Evolutionary conservation across 2,797 vertebrate species (phyloP).

Genomic region (Ciconia nigra): DNA sequence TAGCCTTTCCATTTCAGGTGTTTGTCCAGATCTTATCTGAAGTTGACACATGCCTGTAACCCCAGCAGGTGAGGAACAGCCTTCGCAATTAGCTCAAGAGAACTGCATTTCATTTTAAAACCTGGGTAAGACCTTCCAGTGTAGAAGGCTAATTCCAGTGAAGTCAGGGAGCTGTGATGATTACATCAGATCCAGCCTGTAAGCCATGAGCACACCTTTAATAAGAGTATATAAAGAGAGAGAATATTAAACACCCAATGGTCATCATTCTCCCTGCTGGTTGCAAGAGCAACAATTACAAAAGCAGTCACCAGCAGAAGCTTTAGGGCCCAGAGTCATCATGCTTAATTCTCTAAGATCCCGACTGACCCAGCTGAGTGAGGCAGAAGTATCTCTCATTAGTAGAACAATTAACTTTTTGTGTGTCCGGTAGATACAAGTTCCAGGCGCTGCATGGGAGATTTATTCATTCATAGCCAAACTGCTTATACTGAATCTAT

Average conservation of each 20-base stretch:
- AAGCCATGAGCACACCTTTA: neutral
- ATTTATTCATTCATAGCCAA: neutral
- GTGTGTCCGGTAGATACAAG: neutral
- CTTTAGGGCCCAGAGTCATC: neutral
- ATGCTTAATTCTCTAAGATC: neutral
- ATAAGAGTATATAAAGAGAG: neutral
- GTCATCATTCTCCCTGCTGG: neutral
- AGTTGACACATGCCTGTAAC: accelerated
- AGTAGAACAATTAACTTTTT: neutral
- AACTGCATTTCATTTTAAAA: neutral
- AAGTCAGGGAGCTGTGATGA: neutral
- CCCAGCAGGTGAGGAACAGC: neutral
- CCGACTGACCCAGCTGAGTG: neutral
- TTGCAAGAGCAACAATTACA: neutral
- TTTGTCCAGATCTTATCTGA: neutral
- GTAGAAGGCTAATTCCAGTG: neutral
- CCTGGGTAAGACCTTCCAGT: neutral
- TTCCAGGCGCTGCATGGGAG: neutral
- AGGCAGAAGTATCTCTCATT: neutral
- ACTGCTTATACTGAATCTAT: neutral
- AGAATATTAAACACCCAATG: neutral
- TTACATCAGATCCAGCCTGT: neutral
- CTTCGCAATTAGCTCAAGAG: neutral
- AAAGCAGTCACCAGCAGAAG: neutral
- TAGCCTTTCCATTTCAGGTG: neutral